Base-by-base conservation (phyloP, 2,113 vertebrate genomes). In the Zonotrichia leucophrys region DNA sequence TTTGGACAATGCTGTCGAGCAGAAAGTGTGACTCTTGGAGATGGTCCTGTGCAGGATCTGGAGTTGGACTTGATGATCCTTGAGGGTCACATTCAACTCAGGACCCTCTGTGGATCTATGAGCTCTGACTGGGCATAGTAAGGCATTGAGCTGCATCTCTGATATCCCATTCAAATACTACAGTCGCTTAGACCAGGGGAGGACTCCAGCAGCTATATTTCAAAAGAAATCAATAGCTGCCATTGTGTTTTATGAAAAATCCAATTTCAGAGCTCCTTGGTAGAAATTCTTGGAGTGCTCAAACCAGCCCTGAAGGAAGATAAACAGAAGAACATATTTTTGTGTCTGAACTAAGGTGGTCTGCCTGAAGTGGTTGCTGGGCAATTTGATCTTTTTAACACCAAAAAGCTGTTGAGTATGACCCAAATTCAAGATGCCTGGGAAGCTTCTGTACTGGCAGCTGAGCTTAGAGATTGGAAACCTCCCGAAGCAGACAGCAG, bases 221-320 rank as follows among this genome's bases (percentile, higher is more conserved):
- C 78, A 79, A 79, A 89, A 76, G 10, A 80, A 92, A 88, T 60
- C 77, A 50, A 56, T 89, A 91, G 39, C 41, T 92, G 59, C 23
- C 42, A 50, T 73, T 88, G 58, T 79, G 24, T 85, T 93, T 83
- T 77, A 69, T 88, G 78, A 77, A 80, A 95, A 93, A 83, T 74
- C 37, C 66, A 90, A 66, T 90, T 92, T 94, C 52, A 62, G 68
- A 69, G 6, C 47, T 80, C 12, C 86, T 83, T 58, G 31, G 58
- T 41, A 53, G 46, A 58, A 75, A 77, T 87, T 92, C 90, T 89
- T 72, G 47, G 73, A 44, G 35, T 2, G 1, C 27, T 86, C 56
- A 59, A 84, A 84, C 10, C 15, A 75, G 24, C 25, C 47, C 69
- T 75, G 8, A 21, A 25, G 62, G n/a, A 67, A 90, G 83, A 75